phyloP scores from a whole-genome alignment of 2,113 vertebrate species.

The Seriola quinqueradiata region DNA sequence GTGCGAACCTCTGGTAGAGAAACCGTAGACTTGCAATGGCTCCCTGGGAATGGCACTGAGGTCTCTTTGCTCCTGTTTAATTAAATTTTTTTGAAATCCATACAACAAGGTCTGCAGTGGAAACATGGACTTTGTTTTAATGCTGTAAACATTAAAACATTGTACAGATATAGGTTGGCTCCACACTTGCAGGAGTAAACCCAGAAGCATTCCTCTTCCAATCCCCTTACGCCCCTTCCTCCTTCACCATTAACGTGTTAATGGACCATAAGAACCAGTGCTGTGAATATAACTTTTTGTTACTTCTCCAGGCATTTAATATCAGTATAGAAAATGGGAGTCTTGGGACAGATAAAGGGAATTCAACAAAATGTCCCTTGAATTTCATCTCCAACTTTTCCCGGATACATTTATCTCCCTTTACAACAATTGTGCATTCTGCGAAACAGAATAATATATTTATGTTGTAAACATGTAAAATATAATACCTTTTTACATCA shows the following conservation, averaged over 20 bases:
- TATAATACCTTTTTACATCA: conserved; percentile 58
- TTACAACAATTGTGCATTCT: conserved; percentile 36
- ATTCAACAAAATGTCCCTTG: conserved; percentile 10
- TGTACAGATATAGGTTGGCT: not conserved
- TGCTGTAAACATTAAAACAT: conserved; percentile 37
- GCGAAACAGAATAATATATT: conserved; percentile 50
- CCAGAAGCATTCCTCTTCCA: conserved; percentile 23
- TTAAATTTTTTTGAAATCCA: conserved; percentile 47
- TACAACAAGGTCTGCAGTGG: conserved; percentile 11
- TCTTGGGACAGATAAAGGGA: conserved; percentile 27
- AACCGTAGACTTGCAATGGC: conserved; percentile 34
- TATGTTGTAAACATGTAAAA: conserved; percentile 72
- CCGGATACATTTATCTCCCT: conserved; percentile 20
- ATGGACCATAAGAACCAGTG: conserved; percentile 27
- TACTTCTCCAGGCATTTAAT: conserved; percentile 36
- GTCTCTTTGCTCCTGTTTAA: conserved; percentile 44
- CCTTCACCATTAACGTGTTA: conserved; percentile 30
- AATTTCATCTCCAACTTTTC: conserved; percentile 36
- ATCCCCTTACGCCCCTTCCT: conserved; percentile 4
- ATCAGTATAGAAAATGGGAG: conserved; percentile 21
- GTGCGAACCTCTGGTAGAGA: conserved; percentile 26
- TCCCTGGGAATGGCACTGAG: conserved; percentile 33
- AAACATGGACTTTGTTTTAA: conserved; percentile 37
- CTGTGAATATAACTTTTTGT: conserved; percentile 40
- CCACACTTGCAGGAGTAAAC: conserved; percentile 21